Conservation (phyloP, 1,140 invertebrate genomes). For the Procambarus virginalis region DNA sequence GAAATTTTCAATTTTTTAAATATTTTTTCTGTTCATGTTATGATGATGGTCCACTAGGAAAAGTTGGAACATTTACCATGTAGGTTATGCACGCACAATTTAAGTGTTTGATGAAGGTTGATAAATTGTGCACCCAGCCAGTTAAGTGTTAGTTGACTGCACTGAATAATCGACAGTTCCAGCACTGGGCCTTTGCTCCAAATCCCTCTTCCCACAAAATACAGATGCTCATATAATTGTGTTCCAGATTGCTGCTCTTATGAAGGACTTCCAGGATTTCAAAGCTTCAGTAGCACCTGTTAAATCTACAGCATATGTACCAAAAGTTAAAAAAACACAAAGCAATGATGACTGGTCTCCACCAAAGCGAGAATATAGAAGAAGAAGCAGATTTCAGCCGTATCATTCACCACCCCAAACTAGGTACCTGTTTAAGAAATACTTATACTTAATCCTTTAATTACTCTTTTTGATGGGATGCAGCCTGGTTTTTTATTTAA, state of each 20-base stretch:
- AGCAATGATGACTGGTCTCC: background rate
- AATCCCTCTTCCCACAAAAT: too few species aligned
- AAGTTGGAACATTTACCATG: too few species aligned
- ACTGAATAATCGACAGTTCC: too few species aligned
- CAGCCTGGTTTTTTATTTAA: too few species aligned
- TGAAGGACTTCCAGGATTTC: constrained; percentile 48
- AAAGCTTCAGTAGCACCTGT: background rate
- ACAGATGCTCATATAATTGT: too few species aligned
- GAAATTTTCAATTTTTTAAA: background rate
- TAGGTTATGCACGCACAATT: background rate
- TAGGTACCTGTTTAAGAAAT: background rate
- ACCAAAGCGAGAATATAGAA: background rate
- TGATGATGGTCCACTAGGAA: too few species aligned
- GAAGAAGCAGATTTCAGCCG: background rate
- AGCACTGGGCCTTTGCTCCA: too few species aligned
- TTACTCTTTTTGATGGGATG: too few species aligned
- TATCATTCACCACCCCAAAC: constrained; percentile 25
- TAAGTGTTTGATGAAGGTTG: background rate
- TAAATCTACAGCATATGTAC: background rate
- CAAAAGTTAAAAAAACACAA: background rate
- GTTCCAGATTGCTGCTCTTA: constrained; percentile 45
- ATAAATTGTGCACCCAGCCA: too few species aligned
- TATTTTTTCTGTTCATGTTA: too few species aligned
- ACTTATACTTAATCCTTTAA: too few species aligned
- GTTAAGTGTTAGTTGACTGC: too few species aligned